Conservation (phyloP, 2,888 invertebrate genomes). For the Spilarctia lutea region DNA sequence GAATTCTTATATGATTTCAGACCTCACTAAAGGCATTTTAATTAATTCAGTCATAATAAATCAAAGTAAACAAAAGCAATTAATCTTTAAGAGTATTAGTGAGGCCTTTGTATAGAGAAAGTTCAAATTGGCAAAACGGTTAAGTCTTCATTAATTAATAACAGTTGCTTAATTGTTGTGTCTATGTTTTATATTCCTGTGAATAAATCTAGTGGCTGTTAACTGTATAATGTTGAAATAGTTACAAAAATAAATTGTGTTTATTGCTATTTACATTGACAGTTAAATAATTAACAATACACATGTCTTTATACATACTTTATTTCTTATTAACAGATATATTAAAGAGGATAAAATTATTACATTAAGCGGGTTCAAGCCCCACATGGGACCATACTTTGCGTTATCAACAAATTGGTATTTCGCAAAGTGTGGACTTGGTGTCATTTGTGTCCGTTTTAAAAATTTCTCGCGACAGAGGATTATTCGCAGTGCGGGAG, state of each 20-base stretch:
- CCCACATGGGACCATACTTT: no score
- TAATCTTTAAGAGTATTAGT: background rate
- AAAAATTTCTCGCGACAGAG: no score
- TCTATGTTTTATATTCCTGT: background rate
- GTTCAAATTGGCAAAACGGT: background rate
- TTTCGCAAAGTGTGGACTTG: no score
- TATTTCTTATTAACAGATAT: no score
- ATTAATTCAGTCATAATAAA: background rate
- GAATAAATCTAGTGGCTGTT: background rate
- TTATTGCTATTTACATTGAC: no score
- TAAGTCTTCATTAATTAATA: background rate
- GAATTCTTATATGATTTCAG: background rate
- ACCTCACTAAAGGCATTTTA: background rate
- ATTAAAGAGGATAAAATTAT: background rate
- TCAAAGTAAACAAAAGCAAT: slow-evolving; percentile 1
- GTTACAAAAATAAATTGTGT: no score
- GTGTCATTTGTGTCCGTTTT: no score
- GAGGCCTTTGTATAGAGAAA: background rate
- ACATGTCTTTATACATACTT: background rate
- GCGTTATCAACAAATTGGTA: no score
- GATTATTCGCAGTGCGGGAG: no score
- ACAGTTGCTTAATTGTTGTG: background rate
- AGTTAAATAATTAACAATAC: background rate
- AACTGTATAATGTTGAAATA: background rate
- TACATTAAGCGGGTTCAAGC: background rate